Percentiles rank a stretch among this genome's conserved stretches.
These are phyloP conservation scores for Echeneis naucrates DNA, from an alignment of 2,797 vertebrate genomes.

Conservation along the genomic window DNA sequence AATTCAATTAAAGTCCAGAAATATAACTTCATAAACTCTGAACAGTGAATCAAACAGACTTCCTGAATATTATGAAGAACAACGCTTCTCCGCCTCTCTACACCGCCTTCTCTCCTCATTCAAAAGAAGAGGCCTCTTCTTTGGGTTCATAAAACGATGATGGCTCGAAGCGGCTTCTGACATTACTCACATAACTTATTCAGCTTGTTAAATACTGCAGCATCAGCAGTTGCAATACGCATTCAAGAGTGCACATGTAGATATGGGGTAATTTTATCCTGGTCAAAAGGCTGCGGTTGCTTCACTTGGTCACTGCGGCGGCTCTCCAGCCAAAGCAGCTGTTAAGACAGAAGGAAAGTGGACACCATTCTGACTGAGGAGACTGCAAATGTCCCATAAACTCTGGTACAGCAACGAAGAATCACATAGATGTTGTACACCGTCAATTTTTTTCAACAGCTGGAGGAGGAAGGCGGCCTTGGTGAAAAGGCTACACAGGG, in stretches of 20 bases:
- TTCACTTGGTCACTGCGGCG: constrained; percentile 15
- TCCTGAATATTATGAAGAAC: background rate
- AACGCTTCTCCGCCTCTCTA: background rate
- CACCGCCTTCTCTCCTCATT: too few species aligned
- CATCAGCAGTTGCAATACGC: constrained; percentile 47
- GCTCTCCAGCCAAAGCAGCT: constrained; percentile 57
- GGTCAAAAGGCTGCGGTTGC: background rate
- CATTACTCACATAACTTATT: constrained; percentile 45
- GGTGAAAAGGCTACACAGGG: constrained; percentile 81
- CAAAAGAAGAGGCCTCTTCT: constrained; percentile 16
- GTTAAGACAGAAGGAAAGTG: constrained; percentile 70
- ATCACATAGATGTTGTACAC: constrained; percentile 64
- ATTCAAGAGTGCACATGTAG: constrained; percentile 29
- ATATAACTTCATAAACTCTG: background rate
- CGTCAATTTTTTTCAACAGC: constrained; percentile 63
- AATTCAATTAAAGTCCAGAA: constrained; percentile 6
- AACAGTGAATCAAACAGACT: background rate
- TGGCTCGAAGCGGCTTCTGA: constrained; percentile 33
- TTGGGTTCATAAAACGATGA: constrained; percentile 29
- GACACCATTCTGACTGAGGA: constrained; percentile 73
- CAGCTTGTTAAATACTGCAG: constrained; percentile 38
- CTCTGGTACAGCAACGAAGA: constrained; percentile 53
- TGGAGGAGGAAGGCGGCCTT: constrained; percentile 76
- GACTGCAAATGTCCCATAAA: constrained; percentile 59
- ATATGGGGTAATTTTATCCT: constrained; percentile 41